A percentile compares a stretch with the other conserved stretches of the same genome.
Evolutionary conservation across 2,888 invertebrate species (phyloP).

Genomic region (Lochmaea crataegi): DNA sequence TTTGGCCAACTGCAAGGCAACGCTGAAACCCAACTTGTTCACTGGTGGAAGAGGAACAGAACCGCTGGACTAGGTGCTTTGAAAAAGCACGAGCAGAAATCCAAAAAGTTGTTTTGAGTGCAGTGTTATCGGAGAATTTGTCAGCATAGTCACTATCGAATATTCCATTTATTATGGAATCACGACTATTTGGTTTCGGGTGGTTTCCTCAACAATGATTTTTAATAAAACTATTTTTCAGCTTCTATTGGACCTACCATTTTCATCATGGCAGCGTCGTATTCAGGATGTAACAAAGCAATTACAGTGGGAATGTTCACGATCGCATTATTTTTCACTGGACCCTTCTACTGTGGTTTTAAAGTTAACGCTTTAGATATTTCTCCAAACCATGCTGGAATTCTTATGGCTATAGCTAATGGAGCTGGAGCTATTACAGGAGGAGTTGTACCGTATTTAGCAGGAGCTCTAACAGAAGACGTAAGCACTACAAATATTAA

Average conservation of each 20-base stretch:
- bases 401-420: slow-evolving; percentile 73
- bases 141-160: too few relatives aligned
- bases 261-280: slow-evolving; percentile 73
- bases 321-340: slow-evolving; percentile 75
- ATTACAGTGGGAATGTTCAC: slow-evolving; percentile 70
- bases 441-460: slow-evolving; percentile 71
- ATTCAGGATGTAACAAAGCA: slow-evolving; percentile 70
- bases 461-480: slow-evolving; percentile 71
- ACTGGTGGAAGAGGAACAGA: too few relatives aligned
- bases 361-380: slow-evolving; percentile 76
- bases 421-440: slow-evolving; percentile 73
- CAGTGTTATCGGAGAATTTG: too few relatives aligned
- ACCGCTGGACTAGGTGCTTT: too few relatives aligned
- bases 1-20: too few relatives aligned
- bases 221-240: slow-evolving; percentile 53
- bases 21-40: too few relatives aligned
- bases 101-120: too few relatives aligned
- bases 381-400: slow-evolving; percentile 74
- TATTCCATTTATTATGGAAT: too few relatives aligned
- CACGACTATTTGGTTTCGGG: too few relatives aligned
- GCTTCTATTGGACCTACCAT: slow-evolving; percentile 74
- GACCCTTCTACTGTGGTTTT: slow-evolving; percentile 76
- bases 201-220: not conserved
- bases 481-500: slow-evolving; percentile 63
- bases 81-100: too few relatives aligned